Evolutionary conservation across 30 jellyfish, hydroid and myxozoan species (phyloP).

Genomic region (Aurelia aurita complex sp. Pacific): DNA sequence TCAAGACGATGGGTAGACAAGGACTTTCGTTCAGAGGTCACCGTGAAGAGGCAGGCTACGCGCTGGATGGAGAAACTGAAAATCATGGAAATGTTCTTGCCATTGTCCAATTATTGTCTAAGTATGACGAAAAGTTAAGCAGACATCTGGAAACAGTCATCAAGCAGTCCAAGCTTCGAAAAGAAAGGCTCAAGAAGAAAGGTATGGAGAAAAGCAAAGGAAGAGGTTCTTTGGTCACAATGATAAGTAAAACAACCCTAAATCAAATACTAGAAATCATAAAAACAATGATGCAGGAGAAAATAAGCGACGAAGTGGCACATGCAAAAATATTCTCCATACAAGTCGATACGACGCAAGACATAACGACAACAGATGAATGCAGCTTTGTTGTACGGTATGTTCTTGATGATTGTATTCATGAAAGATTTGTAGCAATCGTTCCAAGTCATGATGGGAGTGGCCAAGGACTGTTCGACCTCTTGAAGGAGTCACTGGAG

Average conservation of each 20-base stretch:
- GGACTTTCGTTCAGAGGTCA: slow-evolving; percentile 18
- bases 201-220: background rate
- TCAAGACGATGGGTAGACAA: slow-evolving; percentile 18
- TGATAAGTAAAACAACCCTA: background rate
- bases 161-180: slow-evolving; percentile 1
- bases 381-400: slow-evolving; percentile 17
- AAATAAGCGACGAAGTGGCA: slow-evolving; percentile 25
- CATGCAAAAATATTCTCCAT: slow-evolving; percentile 4
- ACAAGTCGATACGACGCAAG: slow-evolving; percentile 16
- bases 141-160: slow-evolving; percentile 13
- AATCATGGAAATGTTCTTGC: slow-evolving; percentile 18
- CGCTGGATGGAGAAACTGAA: slow-evolving; percentile 21
- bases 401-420: slow-evolving; percentile 8
- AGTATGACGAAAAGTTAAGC: background rate
- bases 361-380: slow-evolving; percentile 20
- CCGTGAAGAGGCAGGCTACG: slow-evolving; percentile 19
- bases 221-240: slow-evolving; percentile 22
- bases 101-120: slow-evolving; percentile 23
- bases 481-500: slow-evolving; percentile 5
- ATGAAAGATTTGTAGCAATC: background rate
- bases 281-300: slow-evolving; percentile 9
- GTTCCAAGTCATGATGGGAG: background rate
- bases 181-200: background rate
- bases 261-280: slow-evolving; percentile 22
- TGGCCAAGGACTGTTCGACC: slow-evolving; percentile 6